Base-by-base conservation (phyloP, 1,140 invertebrate genomes). In the Chrysopa pallens region DNA sequence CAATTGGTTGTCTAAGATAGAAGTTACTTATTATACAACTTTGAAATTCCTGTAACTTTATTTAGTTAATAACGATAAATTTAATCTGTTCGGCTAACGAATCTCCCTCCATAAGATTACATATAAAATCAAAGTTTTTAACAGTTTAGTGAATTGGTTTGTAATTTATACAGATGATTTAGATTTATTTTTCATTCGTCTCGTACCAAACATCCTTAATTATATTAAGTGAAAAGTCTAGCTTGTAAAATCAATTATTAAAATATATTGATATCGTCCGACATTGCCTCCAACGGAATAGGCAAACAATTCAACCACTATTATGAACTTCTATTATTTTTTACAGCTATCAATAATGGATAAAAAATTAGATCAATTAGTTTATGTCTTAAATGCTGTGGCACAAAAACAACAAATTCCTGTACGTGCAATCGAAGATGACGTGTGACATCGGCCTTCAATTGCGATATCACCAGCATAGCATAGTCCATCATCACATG, bases 351-450 rank as follows among this genome's bases (percentile, higher is more conserved):
- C 70, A 42, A 64, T 72, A 43, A 73, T 80, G 69, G 78, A 80
- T 53, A 75, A 76, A 56, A 82, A 82, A 58, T 52, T 80, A 44
- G 78, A 82, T 54, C 72, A 79, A 47, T 57, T 78, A 42, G 60
- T 78, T 17, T 70, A 75, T 49, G 65, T 79, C 28, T 55, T 80
- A 33, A 80, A 78, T 54, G 66, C 69, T 9, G 46, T 78, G 37
- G 68, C 71, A 39, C 69, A 76, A 53, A 70, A 70, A 51, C 70
- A 73, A 52, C 67, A 69, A 44, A 62, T 68, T 47, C 61, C 66
- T 12, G 48, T 67, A 9, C 55, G 60, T 36, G 58, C 55, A 41
- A 54, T 66, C 39, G 65, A 67, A 46, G 63, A 66, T 48, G 64
- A 67, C 37, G 63, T 67, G 40, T 64, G 61, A 61, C 48, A 12